Evolutionary conservation across 23 tunicate genomes (phyloP).

Genomic region (Phallusia fumigata): DNA sequence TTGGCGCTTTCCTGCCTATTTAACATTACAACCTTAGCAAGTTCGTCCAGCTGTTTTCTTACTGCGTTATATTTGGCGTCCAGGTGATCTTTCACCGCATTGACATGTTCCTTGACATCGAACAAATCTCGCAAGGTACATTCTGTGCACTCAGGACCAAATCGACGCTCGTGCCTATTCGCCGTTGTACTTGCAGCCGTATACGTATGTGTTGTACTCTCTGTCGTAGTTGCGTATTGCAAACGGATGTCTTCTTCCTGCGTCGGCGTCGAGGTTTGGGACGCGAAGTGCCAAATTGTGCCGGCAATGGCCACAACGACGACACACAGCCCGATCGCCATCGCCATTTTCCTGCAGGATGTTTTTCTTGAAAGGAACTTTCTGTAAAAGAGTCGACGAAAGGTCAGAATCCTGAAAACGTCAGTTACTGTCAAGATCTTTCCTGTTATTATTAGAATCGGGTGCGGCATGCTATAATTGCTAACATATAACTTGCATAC

Average conservation of each 20-base stretch:
- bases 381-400: no score
- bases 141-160: no score
- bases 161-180: no score
- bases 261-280: neutral
- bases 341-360: neutral
- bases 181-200: neutral
- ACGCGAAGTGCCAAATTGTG: neutral
- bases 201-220: neutral
- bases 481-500: no score
- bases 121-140: neutral
- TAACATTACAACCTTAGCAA: neutral
- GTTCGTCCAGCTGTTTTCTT: neutral
- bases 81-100: neutral
- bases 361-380: neutral
- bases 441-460: no score
- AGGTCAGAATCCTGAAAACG: no score
- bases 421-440: no score
- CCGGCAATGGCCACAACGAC: neutral
- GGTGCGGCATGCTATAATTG: no score
- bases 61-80: neutral
- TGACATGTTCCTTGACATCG: constrained; percentile 6
- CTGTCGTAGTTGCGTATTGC: neutral
- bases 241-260: neutral
- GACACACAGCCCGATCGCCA: neutral
- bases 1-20: neutral